Percentiles rank a stretch among this genome's conserved stretches.
phyloP scores from a whole-genome alignment of 2,113 vertebrate genomes.

The Psophia crepitans region DNA sequence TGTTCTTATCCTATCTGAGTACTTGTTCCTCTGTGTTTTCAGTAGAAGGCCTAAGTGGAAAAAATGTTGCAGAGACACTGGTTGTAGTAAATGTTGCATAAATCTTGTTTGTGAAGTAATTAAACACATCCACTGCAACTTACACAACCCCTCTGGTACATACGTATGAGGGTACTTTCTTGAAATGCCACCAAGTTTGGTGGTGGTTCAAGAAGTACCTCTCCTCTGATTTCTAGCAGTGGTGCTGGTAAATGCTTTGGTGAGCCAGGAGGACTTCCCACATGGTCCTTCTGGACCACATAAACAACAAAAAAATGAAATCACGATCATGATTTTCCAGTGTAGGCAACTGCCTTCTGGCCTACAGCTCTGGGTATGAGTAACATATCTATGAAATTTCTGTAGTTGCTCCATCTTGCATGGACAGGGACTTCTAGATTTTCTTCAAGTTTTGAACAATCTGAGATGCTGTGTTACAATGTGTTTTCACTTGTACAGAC shows the following conservation, averaged over 20 bases:
- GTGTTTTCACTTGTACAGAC: not conserved
- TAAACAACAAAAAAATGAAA: not conserved
- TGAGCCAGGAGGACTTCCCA: not conserved
- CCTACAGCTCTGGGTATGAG: not conserved
- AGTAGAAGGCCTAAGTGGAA: not conserved
- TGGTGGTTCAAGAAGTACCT: not conserved
- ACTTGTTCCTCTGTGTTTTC: constrained; percentile 11
- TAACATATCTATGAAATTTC: not conserved
- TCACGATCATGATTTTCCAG: not conserved
- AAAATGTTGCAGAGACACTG: not conserved
- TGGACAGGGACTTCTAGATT: not conserved
- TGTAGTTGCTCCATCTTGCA: not conserved
- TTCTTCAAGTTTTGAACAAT: not conserved
- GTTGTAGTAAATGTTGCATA: not conserved
- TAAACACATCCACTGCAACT: not conserved
- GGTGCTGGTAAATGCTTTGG: not conserved
- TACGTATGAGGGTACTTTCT: rapidly evolving
- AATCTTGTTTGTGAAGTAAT: not conserved
- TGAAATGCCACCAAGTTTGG: not conserved
- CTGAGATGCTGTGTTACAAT: not conserved
- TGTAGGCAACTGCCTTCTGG: not conserved
- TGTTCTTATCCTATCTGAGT: not conserved
- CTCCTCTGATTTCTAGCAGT: not conserved
- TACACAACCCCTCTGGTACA: not conserved
- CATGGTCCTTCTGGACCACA: not conserved